Conservation (phyloP, 2,888 invertebrate genomes). For the Acrobasis consociella region DNA sequence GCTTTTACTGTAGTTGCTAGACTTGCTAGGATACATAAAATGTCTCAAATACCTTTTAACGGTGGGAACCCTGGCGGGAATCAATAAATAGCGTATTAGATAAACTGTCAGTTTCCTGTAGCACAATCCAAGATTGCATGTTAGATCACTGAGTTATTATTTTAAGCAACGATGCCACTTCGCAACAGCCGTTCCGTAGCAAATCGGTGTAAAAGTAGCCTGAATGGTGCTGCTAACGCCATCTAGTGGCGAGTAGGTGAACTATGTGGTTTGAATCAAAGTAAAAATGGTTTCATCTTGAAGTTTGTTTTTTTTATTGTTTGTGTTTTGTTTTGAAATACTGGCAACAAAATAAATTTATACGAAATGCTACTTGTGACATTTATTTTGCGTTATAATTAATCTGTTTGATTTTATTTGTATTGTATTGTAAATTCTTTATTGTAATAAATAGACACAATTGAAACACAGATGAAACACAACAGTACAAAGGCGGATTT, state of each 20-base stretch:
- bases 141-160: conserved; percentile 22
- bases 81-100: conserved; percentile 21
- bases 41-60: conserved; percentile 1
- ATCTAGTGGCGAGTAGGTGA: conserved; percentile 50
- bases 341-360: too few relatives aligned
- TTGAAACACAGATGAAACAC: too few relatives aligned
- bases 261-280: conserved; percentile 20
- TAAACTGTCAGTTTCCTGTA: conserved; percentile 21
- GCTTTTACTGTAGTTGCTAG: not conserved
- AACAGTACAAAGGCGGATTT: too few relatives aligned
- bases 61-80: conserved; percentile 12
- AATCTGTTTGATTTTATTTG: too few relatives aligned
- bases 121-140: conserved; percentile 9
- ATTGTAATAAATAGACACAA: too few relatives aligned
- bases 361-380: too few relatives aligned
- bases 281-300: not conserved
- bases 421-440: too few relatives aligned
- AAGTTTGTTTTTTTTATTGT: not conserved
- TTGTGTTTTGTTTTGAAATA: too few relatives aligned
- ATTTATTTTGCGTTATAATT: too few relatives aligned
- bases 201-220: conserved; percentile 3
- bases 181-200: conserved; percentile 29
- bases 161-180: conserved; percentile 30
- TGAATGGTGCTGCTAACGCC: conserved; percentile 41
- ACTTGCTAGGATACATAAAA: not conserved